Conservation (phyloP, 2,888 invertebrate species). For the Elysia crispata region DNA sequence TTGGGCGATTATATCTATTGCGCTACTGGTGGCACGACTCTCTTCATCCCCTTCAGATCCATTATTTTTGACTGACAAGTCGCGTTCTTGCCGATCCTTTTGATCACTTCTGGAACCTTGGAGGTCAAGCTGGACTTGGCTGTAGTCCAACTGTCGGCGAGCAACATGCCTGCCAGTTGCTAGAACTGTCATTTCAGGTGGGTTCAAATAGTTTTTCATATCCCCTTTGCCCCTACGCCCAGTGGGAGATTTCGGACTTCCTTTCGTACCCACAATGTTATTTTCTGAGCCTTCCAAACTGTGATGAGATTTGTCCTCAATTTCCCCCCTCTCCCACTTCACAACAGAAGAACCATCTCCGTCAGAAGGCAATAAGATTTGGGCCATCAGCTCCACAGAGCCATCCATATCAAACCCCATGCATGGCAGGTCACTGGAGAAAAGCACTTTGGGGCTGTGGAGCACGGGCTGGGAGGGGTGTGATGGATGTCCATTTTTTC, state of each 20-base stretch:
- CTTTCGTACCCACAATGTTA: neutral
- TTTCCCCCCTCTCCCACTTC: too few species aligned
- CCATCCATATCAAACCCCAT: constrained; percentile 78
- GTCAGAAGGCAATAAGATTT: constrained; percentile 76
- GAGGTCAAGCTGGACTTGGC: too few species aligned
- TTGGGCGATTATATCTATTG: too few species aligned
- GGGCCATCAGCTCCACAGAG: constrained; percentile 82
- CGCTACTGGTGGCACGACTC: too few species aligned
- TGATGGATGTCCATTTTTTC: neutral
- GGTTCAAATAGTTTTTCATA: too few species aligned
- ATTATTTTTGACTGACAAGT: too few species aligned
- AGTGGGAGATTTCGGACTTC: neutral
- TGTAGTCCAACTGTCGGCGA: neutral
- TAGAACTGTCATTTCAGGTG: too few species aligned
- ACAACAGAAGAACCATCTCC: constrained; percentile 56
- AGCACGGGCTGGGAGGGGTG: neutral
- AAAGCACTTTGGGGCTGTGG: constrained; percentile 48
- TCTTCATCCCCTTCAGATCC: too few species aligned
- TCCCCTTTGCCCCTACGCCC: neutral
- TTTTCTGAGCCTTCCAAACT: neutral
- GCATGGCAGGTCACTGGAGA: constrained; percentile 43
- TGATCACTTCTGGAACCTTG: too few species aligned
- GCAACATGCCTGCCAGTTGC: neutral
- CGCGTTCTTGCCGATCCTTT: too few species aligned
- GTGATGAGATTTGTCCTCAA: too few species aligned